Base-by-base conservation (phyloP, 2,113 vertebrate genomes). In the Spermophilus dauricus region DNA sequence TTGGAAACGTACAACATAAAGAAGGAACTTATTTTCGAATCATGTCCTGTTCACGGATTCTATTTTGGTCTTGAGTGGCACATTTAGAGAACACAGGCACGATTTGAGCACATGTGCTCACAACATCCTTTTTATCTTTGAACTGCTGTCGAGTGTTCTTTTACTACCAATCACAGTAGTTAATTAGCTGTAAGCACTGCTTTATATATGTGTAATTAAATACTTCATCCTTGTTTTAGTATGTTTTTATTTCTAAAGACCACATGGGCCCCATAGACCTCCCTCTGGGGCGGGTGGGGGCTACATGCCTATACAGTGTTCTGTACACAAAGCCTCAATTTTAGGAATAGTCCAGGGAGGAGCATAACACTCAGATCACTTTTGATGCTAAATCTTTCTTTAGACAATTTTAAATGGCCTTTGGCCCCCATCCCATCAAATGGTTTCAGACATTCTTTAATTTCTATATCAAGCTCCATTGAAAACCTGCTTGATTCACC, bases 1-100 rank as follows among this genome's bases (percentile, higher is more conserved):
- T 65, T 45, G 11, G 65, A 37, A 76, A 37, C 48, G 5, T 9
- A 6, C 24, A 24, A 17, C 67, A 8, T 45, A 39, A 72, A 75
- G 53, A 83, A 63, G 37, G 37, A 67, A 53, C n/a, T 95, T 84
- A 48, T 32, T 82, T 95, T 67, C 77, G 78, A 75, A 82, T 93
- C 26, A 53, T 4, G 4, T 58, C 17, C 53, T 65, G 7, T 58
- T 87, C 77, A 0, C 8, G 2, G 22, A 17, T 88, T 67, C 20
- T 72, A 17, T 45, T 87, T 92, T 84, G 24, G 37, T 87, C 37
- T 73, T 92, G 34, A 80, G 28, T 61, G 53, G 67, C 77, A 51
- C 51, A 18, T 12, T 69, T 22, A 53, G 48, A 51, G 34, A 20
- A 77, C 72, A 51, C 32, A 7, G 16, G 2, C 24, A 30, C 18